phyloP scores from a whole-genome alignment of 1,140 invertebrate species.

The Zaprionus inermis region DNA sequence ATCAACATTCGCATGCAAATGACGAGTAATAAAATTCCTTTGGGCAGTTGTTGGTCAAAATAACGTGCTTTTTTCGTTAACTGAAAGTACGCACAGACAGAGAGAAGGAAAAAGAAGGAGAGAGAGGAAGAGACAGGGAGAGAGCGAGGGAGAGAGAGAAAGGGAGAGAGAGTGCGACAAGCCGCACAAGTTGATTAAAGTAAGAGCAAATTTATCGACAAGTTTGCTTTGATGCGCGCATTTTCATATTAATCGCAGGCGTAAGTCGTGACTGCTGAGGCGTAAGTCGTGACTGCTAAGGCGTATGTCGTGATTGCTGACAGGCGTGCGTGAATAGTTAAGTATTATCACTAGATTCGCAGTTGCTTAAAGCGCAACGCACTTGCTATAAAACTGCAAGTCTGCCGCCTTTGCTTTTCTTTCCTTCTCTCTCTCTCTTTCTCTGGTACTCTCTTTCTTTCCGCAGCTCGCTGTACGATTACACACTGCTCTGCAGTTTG shows the following conservation, averaged over 20 bases:
- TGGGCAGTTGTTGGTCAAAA: slow-evolving; percentile 3
- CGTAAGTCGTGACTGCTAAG: background rate
- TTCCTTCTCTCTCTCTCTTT: background rate
- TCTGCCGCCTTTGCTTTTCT: no score
- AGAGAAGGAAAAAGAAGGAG: background rate
- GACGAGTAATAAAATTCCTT: slow-evolving; percentile 7
- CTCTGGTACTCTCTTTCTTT: no score
- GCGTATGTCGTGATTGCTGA: background rate
- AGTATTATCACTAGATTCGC: no score
- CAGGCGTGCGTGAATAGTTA: background rate
- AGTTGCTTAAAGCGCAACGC: background rate
- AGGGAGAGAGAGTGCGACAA: background rate
- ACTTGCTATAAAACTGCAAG: background rate
- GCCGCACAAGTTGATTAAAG: slow-evolving; percentile 4
- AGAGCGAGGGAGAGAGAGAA: background rate
- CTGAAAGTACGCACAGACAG: background rate
- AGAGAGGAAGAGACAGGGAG: background rate
- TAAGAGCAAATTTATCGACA: slow-evolving; percentile 4
- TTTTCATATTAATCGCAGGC: background rate
- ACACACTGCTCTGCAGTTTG: background rate
- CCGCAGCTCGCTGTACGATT: background rate
- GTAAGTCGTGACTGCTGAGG: background rate
- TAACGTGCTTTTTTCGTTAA: slow-evolving; percentile 6
- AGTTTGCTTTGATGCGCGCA: background rate
- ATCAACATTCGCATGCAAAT: slow-evolving; percentile 7